Conservation (phyloP, 2,113 vertebrate species). For the Arizona elegans region DNA sequence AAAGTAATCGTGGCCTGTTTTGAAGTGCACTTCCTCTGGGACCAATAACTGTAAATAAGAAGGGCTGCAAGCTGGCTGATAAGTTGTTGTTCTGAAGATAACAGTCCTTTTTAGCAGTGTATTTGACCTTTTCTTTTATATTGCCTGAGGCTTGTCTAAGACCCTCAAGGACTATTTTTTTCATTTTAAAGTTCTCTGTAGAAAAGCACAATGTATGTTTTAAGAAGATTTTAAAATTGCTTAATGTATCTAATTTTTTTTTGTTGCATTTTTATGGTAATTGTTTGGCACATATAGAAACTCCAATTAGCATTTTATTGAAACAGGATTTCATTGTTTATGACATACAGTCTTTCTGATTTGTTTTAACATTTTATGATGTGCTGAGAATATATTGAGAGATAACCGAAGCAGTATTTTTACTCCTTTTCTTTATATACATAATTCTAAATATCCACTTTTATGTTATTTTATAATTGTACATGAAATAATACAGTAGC, state of each 20-base stretch:
- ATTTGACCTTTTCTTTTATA: slow-evolving; percentile 90
- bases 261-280: slow-evolving; percentile 61
- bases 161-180: slow-evolving; percentile 79
- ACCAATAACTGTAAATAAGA: slow-evolving; percentile 93
- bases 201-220: slow-evolving; percentile 73
- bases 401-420: slow-evolving; percentile 58
- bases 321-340: slow-evolving; percentile 62
- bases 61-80: slow-evolving; percentile 81
- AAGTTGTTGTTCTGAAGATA: slow-evolving; percentile 87
- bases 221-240: slow-evolving; percentile 69
- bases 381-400: slow-evolving; percentile 56
- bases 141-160: slow-evolving; percentile 82
- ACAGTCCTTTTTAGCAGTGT: slow-evolving; percentile 81
- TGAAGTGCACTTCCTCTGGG: slow-evolving; percentile 85
- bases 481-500: slow-evolving; percentile 38
- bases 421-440: slow-evolving; percentile 23
- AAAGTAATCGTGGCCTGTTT: slow-evolving; percentile 81
- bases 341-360: slow-evolving; percentile 62
- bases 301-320: slow-evolving; percentile 58
- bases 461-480: slow-evolving; percentile 46
- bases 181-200: slow-evolving; percentile 82
- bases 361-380: slow-evolving; percentile 71
- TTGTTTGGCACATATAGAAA: slow-evolving; percentile 56
- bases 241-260: slow-evolving; percentile 60
- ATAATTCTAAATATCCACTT: slow-evolving; percentile 53